Evolutionary conservation across 1,140 invertebrate species (phyloP).

Genomic region (Formica selysi): DNA sequence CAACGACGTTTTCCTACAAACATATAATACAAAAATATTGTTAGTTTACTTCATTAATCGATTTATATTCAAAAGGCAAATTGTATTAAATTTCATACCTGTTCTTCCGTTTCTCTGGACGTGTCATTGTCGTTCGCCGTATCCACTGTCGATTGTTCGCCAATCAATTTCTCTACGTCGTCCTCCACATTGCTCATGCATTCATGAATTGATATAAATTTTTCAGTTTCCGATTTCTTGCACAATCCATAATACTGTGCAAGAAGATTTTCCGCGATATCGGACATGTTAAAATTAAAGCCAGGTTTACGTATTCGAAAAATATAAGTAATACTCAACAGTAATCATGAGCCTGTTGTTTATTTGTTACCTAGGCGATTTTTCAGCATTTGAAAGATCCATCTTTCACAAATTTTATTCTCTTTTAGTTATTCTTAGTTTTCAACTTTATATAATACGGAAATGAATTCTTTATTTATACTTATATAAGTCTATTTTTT

Average conservation of each 20-base stretch:
- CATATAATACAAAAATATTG: background rate
- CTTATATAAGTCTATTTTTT: no score
- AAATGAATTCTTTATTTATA: background rate
- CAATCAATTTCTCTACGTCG: conserved; percentile 19
- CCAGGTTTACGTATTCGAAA: background rate
- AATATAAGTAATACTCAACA: conserved; percentile 5
- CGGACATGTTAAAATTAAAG: conserved; percentile 36
- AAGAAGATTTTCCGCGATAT: conserved; percentile 51
- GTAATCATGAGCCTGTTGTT: conserved; percentile 38
- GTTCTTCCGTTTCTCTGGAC: conserved; percentile 6
- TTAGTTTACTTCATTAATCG: no score
- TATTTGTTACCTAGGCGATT: conserved; percentile 61
- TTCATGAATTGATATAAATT: conserved; percentile 53
- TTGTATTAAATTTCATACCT: conserved; percentile 3
- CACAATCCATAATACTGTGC: conserved; percentile 64
- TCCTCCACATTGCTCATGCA: conserved; percentile 24
- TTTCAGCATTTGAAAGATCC: background rate
- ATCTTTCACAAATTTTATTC: no score
- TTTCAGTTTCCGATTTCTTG: background rate
- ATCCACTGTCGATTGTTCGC: conserved; percentile 35
- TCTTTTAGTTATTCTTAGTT: background rate
- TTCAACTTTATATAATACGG: background rate
- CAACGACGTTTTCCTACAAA: conserved; percentile 11
- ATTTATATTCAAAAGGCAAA: no score
- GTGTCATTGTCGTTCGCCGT: conserved; percentile 7